A percentile compares a stretch with the other conserved stretches of the same genome.
These are phyloP conservation scores for Coelopa pilipes DNA, from an alignment of 2,888 invertebrate species.

Conservation along the genomic window DNA sequence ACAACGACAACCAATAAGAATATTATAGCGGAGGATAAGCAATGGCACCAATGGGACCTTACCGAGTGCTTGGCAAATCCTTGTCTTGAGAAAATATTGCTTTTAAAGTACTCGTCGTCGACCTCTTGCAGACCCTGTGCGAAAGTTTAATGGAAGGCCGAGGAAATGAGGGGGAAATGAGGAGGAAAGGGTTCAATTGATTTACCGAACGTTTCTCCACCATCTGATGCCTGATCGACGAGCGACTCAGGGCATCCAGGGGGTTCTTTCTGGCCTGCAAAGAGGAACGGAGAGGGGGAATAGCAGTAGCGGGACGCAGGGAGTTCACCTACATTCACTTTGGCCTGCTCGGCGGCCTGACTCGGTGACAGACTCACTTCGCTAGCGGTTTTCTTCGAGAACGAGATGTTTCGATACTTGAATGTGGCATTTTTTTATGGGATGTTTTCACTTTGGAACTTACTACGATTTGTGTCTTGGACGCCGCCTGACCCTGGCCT, in stretches of 20 bases:
- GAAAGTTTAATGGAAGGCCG: not conserved
- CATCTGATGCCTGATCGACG: conserved; percentile 49
- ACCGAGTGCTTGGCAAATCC: conserved; percentile 43
- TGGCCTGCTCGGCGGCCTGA: conserved; percentile 51
- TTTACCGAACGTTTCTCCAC: conserved; percentile 58
- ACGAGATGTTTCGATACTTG: conserved; percentile 25
- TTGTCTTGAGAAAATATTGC: conserved; percentile 53
- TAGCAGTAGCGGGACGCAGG: not conserved
- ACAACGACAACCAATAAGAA: no score
- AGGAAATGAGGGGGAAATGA: not conserved
- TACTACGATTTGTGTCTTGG: conserved; percentile 43
- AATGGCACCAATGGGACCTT: conserved; percentile 16
- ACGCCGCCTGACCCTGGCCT: conserved; percentile 25
- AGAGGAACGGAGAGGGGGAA: not conserved
- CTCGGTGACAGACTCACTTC: conserved; percentile 61
- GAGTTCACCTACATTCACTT: conserved; percentile 38
- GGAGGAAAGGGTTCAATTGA: not conserved
- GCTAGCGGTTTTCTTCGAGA: conserved; percentile 53
- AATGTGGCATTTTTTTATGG: conserved; percentile 1
- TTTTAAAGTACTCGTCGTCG: conserved; percentile 55
- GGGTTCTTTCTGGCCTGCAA: conserved; percentile 56
- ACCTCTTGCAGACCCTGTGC: conserved; percentile 58
- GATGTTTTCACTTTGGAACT: conserved; percentile 26
- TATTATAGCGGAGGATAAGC: no score
- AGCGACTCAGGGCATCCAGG: conserved; percentile 59